Evolutionary conservation across 2,113 vertebrate genomes (phyloP).

Genomic region (Cephalopterus ornatus): DNA sequence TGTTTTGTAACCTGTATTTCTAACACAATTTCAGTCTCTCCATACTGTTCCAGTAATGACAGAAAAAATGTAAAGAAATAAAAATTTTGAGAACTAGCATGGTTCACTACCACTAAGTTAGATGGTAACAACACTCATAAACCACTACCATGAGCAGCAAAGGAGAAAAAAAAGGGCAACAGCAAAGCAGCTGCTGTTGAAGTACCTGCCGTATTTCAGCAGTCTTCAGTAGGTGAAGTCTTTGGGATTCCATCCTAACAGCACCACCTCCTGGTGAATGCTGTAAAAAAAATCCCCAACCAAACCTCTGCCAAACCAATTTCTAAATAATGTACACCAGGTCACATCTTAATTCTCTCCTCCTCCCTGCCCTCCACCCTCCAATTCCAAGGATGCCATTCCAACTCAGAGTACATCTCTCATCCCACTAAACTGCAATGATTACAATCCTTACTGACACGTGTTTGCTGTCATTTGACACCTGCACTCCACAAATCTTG

Average conservation of each 20-base stretch:
- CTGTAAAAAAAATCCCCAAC: not conserved
- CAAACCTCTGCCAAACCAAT: not conserved
- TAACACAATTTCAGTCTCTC: not conserved
- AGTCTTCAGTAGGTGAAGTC: too few species aligned
- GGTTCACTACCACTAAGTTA: not conserved
- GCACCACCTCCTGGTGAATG: conserved; percentile 15
- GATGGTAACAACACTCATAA: not conserved
- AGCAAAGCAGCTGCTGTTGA: not conserved
- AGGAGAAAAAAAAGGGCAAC: not conserved
- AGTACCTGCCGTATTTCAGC: not conserved
- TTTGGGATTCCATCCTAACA: not conserved
- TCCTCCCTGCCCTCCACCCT: not conserved
- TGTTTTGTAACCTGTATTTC: not conserved
- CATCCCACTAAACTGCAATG: not conserved
- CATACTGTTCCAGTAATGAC: not conserved
- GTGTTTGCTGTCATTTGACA: not conserved
- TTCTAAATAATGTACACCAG: not conserved
- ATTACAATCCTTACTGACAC: not conserved
- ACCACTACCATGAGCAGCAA: not conserved
- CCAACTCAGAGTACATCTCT: not conserved
- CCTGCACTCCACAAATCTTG: not conserved
- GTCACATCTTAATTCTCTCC: not conserved
- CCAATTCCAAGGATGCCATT: not conserved
- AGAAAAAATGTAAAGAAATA: not conserved
- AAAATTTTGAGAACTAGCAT: not conserved